Conservation (phyloP, 2,888 invertebrate species). For the Mystacides longicornis region DNA sequence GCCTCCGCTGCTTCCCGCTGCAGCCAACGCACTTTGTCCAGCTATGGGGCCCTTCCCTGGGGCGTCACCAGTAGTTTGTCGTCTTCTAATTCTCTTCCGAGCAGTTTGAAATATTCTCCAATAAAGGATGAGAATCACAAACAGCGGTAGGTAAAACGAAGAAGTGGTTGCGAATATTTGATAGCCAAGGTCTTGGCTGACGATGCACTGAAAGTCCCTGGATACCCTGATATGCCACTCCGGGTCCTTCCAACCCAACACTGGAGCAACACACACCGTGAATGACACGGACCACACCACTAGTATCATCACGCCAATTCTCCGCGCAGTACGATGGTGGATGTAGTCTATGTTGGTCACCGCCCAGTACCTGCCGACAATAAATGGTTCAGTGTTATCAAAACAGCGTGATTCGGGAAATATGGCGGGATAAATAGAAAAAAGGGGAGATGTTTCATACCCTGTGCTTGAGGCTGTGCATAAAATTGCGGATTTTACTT, state of each 20-base stretch:
- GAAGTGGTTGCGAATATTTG: conserved; percentile 87
- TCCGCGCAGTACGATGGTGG: conserved; percentile 67
- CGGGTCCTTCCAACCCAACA: conserved; percentile 74
- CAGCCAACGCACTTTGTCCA: conserved; percentile 52
- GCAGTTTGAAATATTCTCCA: conserved; percentile 89
- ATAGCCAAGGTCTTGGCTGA: conserved; percentile 77
- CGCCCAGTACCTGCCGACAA: conserved; percentile 67
- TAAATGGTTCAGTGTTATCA: neutral
- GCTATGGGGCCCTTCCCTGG: conserved; percentile 44
- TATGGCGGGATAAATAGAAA: neutral
- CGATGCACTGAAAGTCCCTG: conserved; percentile 63
- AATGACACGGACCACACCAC: conserved; percentile 79
- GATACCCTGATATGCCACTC: conserved; percentile 50
- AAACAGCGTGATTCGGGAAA: neutral
- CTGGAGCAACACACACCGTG: conserved; percentile 79
- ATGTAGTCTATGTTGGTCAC: conserved; percentile 88
- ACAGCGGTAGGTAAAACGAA: conserved; percentile 84
- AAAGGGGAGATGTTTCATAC: neutral
- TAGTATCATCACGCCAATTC: conserved; percentile 74
- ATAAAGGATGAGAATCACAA: conserved; percentile 82
- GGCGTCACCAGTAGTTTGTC: conserved; percentile 51
- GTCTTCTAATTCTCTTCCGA: conserved; percentile 70
- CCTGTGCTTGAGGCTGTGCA: too few species aligned
- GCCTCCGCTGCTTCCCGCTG: conserved; percentile 63
- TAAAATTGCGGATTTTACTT: too few species aligned